Evolutionary conservation across 2,113 vertebrate species (phyloP).

Genomic region (Peromyscus polionotus): DNA sequence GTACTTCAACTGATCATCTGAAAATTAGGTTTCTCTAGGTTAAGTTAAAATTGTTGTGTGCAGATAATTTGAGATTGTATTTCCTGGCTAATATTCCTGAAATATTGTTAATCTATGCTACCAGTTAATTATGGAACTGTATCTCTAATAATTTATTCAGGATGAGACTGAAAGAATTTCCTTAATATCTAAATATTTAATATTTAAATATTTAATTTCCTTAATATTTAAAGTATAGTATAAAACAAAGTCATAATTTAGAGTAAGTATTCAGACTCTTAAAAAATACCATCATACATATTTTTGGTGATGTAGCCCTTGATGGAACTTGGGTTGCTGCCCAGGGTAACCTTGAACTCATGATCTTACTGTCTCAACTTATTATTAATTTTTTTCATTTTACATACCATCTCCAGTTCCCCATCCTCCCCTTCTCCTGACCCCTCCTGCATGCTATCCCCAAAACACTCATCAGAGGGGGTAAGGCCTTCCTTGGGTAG

Average conservation of each 20-base stretch:
- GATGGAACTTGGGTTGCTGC: background rate
- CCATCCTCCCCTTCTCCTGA: no score
- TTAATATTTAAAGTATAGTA: background rate
- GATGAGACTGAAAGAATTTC: background rate
- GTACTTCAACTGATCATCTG: background rate
- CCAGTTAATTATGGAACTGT: background rate
- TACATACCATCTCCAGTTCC: no score
- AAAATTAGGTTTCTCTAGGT: slow-evolving; percentile 31
- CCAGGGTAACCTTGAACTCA: background rate
- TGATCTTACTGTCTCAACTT: background rate
- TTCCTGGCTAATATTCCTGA: background rate
- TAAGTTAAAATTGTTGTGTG: background rate
- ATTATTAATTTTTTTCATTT: no score
- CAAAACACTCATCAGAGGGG: no score
- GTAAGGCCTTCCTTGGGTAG: no score
- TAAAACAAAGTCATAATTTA: background rate
- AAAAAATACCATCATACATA: background rate
- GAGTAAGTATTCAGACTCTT: background rate
- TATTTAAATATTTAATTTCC: background rate
- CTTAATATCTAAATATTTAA: background rate
- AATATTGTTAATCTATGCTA: background rate
- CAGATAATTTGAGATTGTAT: background rate
- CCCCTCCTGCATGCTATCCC: no score
- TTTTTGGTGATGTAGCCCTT: background rate
- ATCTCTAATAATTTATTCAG: background rate